These are phyloP conservation scores for Podabrus alpinus DNA, from an alignment of 2,888 invertebrate genomes.

Conservation along the genomic window DNA sequence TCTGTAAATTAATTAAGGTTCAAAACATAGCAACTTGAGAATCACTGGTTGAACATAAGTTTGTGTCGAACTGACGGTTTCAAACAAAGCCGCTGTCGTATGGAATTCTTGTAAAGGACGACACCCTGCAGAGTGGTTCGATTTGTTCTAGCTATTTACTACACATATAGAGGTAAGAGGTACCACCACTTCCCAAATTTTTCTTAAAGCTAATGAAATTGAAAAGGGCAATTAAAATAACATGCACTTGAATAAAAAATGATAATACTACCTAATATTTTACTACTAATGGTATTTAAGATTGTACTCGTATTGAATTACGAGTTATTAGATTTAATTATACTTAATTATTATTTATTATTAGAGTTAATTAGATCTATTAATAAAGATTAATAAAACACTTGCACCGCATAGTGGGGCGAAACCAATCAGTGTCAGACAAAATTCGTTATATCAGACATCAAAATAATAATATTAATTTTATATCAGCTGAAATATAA, in stretches of 20 bases:
- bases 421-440: no score
- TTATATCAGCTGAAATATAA: no score
- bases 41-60: slow-evolving; percentile 18
- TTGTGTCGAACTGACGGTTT: slow-evolving; percentile 32
- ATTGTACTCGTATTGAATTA: no score
- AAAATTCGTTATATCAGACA: no score
- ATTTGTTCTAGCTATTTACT: slow-evolving; percentile 33
- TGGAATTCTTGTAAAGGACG: slow-evolving; percentile 36
- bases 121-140: slow-evolving; percentile 29
- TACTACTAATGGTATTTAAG: no score
- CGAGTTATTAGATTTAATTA: no score
- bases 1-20: neutral
- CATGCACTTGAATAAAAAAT: neutral
- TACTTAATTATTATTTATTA: no score
- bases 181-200: neutral
- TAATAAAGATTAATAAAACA: no score
- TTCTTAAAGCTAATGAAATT: neutral
- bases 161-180: neutral
- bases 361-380: no score
- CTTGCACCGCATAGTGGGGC: no score
- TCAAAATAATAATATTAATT: no score
- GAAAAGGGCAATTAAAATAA: neutral
- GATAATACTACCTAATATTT: no score
- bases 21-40: slow-evolving; percentile 7
- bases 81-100: slow-evolving; percentile 34